These are phyloP conservation scores for Ciconia maguari DNA, from an alignment of 2,113 vertebrate species.

Conservation along the genomic window DNA sequence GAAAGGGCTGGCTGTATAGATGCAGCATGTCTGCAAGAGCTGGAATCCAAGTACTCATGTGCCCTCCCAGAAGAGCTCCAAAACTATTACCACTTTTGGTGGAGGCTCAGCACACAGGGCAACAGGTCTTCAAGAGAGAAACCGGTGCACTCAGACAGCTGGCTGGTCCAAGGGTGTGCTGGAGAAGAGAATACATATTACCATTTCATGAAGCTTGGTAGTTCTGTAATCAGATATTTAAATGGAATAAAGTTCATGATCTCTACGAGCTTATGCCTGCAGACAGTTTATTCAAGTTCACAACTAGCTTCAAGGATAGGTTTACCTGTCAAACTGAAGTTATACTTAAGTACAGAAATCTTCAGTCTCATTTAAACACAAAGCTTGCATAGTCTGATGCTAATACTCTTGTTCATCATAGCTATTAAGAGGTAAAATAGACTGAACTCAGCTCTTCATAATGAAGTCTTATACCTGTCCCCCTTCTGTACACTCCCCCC, in stretches of 20 bases:
- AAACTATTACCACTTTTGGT: constrained; percentile 79
- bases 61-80: not conserved
- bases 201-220: not conserved
- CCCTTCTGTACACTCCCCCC: not conserved
- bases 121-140: constrained; percentile 87
- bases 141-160: constrained; percentile 84
- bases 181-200: not conserved
- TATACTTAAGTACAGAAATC: rapidly evolving
- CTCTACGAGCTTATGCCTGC: not conserved
- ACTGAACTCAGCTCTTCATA: not conserved
- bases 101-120: constrained; percentile 77
- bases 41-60: not conserved
- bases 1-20: not conserved
- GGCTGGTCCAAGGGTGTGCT: constrained; percentile 89
- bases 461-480: not conserved
- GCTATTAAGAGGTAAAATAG: not conserved
- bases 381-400: not conserved
- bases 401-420: not conserved
- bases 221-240: not conserved
- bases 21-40: not conserved
- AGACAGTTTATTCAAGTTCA: not conserved
- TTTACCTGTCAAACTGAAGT: not conserved
- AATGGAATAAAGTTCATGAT: not conserved
- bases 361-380: not conserved
- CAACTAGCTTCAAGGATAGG: not conserved